Conservation (phyloP, 2,888 invertebrate genomes). For the Ecliptopera silaceata region DNA sequence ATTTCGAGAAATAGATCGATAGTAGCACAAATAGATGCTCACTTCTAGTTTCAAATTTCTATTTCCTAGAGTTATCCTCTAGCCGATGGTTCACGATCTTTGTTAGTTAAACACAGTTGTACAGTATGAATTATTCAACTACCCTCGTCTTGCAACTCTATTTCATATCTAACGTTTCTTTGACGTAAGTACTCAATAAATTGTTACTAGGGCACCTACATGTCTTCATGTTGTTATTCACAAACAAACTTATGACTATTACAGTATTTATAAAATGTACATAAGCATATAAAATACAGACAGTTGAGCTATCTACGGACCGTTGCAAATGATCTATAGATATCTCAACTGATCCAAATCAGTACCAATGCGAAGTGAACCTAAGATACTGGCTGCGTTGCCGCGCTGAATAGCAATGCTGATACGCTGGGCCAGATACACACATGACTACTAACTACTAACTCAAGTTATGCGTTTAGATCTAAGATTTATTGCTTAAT, state of each 20-base stretch:
- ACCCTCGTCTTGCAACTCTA: slow-evolving; percentile 33
- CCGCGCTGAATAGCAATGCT: no score
- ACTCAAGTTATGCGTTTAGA: neutral
- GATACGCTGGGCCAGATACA: no score
- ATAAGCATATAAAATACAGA: no score
- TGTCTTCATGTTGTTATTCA: neutral
- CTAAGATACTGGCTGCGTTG: no score
- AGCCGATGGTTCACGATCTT: slow-evolving; percentile 44
- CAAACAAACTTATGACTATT: no score
- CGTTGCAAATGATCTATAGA: no score
- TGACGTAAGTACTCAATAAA: slow-evolving; percentile 16
- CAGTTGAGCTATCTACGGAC: no score
- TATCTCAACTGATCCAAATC: no score
- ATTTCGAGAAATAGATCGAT: neutral
- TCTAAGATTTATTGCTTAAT: slow-evolving; percentile 1
- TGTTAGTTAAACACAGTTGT: slow-evolving; percentile 50
- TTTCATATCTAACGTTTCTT: slow-evolving; percentile 25
- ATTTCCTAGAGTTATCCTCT: slow-evolving; percentile 27
- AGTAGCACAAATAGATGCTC: neutral
- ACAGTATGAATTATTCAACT: slow-evolving; percentile 61
- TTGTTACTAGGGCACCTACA: neutral
- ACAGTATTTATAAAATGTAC: no score
- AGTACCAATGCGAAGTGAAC: no score
- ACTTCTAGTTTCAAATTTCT: slow-evolving; percentile 4
- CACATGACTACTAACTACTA: no score